Evolutionary conservation across 2,797 vertebrate genomes (phyloP).

Genomic region (Malurus splendens): DNA sequence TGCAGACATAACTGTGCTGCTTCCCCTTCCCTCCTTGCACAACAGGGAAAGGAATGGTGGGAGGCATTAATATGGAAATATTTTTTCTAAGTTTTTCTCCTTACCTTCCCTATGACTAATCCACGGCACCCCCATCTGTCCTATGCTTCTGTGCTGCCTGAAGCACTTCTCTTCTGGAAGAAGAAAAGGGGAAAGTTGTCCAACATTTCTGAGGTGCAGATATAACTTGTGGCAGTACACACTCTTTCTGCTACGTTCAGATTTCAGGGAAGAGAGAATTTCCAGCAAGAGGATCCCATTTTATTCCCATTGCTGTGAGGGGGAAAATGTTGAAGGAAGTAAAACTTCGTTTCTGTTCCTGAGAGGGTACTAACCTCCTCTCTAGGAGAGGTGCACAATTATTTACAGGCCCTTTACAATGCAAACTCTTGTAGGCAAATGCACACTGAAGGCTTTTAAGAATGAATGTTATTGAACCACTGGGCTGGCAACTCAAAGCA

Average conservation of each 20-base stretch:
- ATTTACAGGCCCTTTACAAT: neutral
- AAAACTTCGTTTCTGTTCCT: neutral
- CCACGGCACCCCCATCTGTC: too few relatives aligned
- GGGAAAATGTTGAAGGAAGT: neutral
- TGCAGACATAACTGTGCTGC: neutral
- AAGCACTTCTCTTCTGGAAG: neutral
- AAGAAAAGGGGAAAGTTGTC: neutral
- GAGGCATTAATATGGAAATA: neutral
- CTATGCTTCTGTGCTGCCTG: accelerated
- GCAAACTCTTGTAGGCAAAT: neutral
- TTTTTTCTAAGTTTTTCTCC: neutral
- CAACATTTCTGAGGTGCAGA: neutral
- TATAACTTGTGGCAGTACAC: neutral
- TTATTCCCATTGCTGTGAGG: neutral
- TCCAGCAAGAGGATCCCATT: neutral
- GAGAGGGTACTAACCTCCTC: neutral
- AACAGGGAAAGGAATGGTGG: neutral
- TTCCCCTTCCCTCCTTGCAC: neutral
- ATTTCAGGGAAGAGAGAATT: neutral
- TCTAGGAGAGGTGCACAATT: neutral
- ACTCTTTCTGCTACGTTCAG: neutral
- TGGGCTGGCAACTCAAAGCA: neutral
- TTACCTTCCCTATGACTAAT: neutral
- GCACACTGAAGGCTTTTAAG: neutral
- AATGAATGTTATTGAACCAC: neutral